Evolutionary conservation across 2,797 vertebrate genomes (phyloP).

Genomic region (Sphenopsis melanotis): DNA sequence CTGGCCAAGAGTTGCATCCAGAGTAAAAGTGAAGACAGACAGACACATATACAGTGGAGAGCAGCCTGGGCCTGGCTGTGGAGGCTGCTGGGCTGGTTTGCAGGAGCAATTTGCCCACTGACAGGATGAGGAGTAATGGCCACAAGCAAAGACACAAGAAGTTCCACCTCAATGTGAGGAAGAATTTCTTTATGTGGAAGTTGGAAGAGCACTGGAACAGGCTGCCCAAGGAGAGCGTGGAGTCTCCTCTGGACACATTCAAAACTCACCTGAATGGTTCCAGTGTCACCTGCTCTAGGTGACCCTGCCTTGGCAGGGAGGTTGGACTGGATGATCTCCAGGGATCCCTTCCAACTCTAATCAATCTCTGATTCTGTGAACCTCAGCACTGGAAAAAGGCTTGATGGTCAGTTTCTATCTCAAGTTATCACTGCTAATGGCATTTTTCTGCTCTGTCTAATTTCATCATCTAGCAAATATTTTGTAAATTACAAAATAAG

Average conservation of each 20-base stretch:
- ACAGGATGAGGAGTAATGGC: background rate
- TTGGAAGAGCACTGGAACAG: background rate
- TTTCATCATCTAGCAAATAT: background rate
- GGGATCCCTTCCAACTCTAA: background rate
- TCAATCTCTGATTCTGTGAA: background rate
- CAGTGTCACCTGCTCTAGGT: background rate
- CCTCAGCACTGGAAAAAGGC: background rate
- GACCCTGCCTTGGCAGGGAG: background rate
- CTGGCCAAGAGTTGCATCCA: background rate
- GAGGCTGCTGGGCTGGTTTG: background rate
- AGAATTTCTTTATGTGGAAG: background rate
- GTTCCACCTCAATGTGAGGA: background rate
- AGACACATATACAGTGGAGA: rapidly evolving
- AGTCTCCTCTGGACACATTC: background rate
- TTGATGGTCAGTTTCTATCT: background rate
- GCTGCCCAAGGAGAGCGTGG: background rate
- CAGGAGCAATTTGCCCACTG: background rate
- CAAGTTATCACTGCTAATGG: background rate
- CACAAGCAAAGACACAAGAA: background rate
- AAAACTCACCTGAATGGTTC: background rate
- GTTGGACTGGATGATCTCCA: background rate
- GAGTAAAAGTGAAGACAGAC: background rate
- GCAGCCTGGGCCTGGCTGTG: background rate
- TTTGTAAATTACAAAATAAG: background rate
- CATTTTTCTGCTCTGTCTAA: background rate